Conservation (phyloP, 2,888 invertebrate species). For the Vesta saturnalis region DNA sequence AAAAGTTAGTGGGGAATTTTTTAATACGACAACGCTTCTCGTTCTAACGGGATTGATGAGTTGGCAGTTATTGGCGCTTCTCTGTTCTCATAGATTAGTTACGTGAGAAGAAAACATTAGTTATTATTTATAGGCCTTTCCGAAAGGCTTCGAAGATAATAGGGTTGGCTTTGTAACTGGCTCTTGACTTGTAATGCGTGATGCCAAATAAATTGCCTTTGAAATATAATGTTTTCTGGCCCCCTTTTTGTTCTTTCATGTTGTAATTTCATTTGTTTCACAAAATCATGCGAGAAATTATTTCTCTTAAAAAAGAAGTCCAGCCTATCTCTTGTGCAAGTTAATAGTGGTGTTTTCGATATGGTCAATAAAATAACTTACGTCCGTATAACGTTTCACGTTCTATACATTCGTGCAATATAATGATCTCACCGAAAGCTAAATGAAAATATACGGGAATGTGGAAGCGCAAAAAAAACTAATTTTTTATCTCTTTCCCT, state of each 20-base stretch:
- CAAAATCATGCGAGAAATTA: constrained; percentile 29
- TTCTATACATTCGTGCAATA: too few species aligned
- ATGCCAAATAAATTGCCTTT: constrained; percentile 51
- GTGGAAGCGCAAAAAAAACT: too few species aligned
- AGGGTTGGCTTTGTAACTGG: constrained; percentile 52
- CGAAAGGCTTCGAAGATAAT: constrained; percentile 53
- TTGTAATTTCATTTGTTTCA: constrained; percentile 30
- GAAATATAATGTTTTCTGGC: constrained; percentile 34
- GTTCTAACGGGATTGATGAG: constrained; percentile 55
- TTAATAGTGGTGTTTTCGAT: too few species aligned
- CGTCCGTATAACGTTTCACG: too few species aligned
- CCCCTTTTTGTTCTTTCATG: constrained; percentile 24
- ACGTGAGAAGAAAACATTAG: constrained; percentile 61
- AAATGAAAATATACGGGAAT: too few species aligned
- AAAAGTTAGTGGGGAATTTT: constrained; percentile 47
- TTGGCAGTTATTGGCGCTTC: constrained; percentile 60
- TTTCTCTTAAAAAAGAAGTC: constrained; percentile 8
- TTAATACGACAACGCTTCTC: constrained; percentile 52
- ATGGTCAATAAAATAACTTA: too few species aligned
- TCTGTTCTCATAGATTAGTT: constrained; percentile 61
- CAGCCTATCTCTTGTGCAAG: not conserved
- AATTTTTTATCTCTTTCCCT: not conserved
- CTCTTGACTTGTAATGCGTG: constrained; percentile 52
- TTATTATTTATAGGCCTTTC: constrained; percentile 59
- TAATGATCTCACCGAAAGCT: too few species aligned